A percentile compares a stretch with the other conserved stretches of the same genome.
These are phyloP conservation scores for Esperia sulphurella DNA, from an alignment of 2,888 invertebrate genomes.

Conservation along the genomic window DNA sequence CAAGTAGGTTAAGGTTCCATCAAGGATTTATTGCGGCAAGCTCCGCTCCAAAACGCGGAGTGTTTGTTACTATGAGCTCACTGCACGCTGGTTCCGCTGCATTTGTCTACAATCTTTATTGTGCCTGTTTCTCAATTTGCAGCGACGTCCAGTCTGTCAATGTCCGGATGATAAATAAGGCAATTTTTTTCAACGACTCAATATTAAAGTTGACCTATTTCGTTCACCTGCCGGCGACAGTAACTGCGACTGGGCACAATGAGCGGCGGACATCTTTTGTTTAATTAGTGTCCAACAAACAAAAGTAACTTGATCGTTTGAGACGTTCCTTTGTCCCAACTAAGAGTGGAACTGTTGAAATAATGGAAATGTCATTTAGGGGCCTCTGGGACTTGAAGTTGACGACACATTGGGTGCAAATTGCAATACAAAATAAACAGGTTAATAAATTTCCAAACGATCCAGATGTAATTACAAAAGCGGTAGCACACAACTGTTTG, in stretches of 20 bases:
- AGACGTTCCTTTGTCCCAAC: slow-evolving; percentile 57
- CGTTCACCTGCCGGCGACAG: slow-evolving; percentile 52
- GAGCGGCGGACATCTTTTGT: slow-evolving; percentile 59
- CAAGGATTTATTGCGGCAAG: slow-evolving; percentile 80
- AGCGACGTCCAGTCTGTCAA: slow-evolving; percentile 53
- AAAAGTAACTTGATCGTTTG: slow-evolving; percentile 72
- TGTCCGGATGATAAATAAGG: slow-evolving; percentile 35
- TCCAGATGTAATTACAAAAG: slow-evolving; percentile 74
- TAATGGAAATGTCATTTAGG: slow-evolving; percentile 64
- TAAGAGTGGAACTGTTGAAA: slow-evolving; percentile 46
- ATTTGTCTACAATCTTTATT: slow-evolving; percentile 58
- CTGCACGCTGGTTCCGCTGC: slow-evolving; percentile 72
- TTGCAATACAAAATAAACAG: slow-evolving; percentile 71
- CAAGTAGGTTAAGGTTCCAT: slow-evolving; percentile 78
- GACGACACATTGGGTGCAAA: slow-evolving; percentile 28
- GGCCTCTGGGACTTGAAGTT: slow-evolving; percentile 52
- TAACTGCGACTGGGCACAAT: slow-evolving; percentile 43
- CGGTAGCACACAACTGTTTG: slow-evolving; percentile 71
- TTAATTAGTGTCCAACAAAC: slow-evolving; percentile 67
- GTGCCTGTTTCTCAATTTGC: slow-evolving; percentile 35
- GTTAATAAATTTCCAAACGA: slow-evolving; percentile 78
- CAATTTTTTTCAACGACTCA: slow-evolving; percentile 31
- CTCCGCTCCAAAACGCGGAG: slow-evolving; percentile 75
- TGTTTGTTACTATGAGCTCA: slow-evolving; percentile 71
- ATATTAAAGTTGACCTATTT: slow-evolving; percentile 30